phyloP scores from a whole-genome alignment of 2,797 vertebrate species.

The Takifugu ocellatus region DNA sequence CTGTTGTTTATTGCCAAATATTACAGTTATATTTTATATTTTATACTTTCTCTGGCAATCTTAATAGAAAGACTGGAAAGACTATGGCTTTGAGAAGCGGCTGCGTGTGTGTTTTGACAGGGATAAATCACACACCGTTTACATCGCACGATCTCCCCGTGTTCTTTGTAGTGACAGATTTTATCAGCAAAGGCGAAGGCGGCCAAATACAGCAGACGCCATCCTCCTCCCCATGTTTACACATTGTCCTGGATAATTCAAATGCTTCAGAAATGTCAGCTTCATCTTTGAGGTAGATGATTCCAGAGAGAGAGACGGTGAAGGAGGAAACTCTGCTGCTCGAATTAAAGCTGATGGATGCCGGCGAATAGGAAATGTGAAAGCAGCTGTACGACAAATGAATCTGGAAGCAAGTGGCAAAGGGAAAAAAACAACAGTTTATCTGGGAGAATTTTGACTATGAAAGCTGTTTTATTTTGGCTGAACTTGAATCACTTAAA shows the following conservation, averaged over 20 bases:
- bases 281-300: slow-evolving; percentile 3
- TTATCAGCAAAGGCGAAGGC: slow-evolving; percentile 18
- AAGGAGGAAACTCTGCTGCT: slow-evolving; percentile 17
- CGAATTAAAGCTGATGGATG: neutral
- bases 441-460: too few relatives aligned
- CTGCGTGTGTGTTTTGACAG: slow-evolving; percentile 1
- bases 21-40: slow-evolving; percentile 9
- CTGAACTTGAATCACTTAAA: neutral
- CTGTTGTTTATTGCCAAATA: slow-evolving; percentile 21
- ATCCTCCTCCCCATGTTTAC: slow-evolving; percentile 17
- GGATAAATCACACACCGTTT: too few relatives aligned
- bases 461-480: too few relatives aligned
- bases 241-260: slow-evolving; percentile 18
- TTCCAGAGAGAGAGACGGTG: slow-evolving; percentile 4
- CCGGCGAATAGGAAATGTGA: too few relatives aligned
- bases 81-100: slow-evolving; percentile 18
- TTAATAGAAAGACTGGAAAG: slow-evolving; percentile 17
- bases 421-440: too few relatives aligned
- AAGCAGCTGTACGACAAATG: too few relatives aligned
- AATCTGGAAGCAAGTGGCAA: too few relatives aligned
- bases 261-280: neutral
- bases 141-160: too few relatives aligned
- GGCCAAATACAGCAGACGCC: slow-evolving; percentile 3
- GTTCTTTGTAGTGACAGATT: neutral
- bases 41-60: slow-evolving; percentile 3